Conservation (phyloP, 2,797 vertebrate genomes). For the Microcaecilia unicolor region DNA sequence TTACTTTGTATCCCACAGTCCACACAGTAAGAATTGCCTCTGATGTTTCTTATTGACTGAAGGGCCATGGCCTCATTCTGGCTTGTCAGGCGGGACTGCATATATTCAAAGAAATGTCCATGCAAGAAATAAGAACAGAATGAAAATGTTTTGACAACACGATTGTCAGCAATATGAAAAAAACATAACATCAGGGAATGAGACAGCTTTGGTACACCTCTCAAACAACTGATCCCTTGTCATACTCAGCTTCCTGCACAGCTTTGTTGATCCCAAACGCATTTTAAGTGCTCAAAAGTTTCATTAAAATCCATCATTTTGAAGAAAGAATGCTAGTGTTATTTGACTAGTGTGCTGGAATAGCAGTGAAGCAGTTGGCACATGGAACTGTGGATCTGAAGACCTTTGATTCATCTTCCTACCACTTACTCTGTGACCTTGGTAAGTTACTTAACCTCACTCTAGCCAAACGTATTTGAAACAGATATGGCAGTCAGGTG, state of each 20-base stretch:
- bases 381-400: too few species aligned
- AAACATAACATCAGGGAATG: fast-evolving
- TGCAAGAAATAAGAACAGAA: background rate
- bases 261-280: background rate
- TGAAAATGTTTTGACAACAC: background rate
- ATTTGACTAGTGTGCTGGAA: too few species aligned
- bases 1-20: constrained; percentile 89
- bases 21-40: constrained; percentile 84
- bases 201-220: background rate
- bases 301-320: background rate
- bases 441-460: too few species aligned
- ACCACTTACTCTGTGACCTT: too few species aligned
- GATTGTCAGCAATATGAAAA: fast-evolving
- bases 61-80: constrained; percentile 90
- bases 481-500: too few species aligned
- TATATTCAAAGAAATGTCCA: background rate
- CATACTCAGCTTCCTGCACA: background rate
- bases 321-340: background rate
- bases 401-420: too few species aligned
- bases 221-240: background rate
- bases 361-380: too few species aligned
- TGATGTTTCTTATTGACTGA: constrained; percentile 78
- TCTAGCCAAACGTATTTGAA: too few species aligned
- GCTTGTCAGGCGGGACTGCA: constrained; percentile 84
- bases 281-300: background rate